Conservation (phyloP, 2,113 vertebrate genomes). For the Cheilinus undulatus region DNA sequence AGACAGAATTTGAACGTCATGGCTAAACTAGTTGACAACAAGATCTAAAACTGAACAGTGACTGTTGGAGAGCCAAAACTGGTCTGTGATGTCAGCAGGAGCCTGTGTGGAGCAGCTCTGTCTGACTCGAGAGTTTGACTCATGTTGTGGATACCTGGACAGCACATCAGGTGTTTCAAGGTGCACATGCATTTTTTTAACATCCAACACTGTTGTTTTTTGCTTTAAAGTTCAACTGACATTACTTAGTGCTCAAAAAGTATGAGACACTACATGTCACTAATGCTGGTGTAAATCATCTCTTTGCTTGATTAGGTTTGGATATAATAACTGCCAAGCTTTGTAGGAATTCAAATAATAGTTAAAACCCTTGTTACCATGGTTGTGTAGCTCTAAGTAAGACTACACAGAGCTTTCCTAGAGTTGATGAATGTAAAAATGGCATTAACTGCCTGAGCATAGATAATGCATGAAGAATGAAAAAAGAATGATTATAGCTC, state of each 20-base stretch:
- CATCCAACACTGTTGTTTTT: neutral
- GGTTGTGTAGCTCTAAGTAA: neutral
- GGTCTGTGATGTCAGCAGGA: slow-evolving; percentile 19
- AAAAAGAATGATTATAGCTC: slow-evolving; percentile 27
- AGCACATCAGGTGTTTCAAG: neutral
- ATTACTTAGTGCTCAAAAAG: neutral
- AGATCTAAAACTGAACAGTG: slow-evolving; percentile 32
- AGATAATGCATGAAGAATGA: slow-evolving; percentile 24
- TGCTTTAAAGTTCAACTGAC: slow-evolving; percentile 11
- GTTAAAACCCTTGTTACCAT: slow-evolving; percentile 6
- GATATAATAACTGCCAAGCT: no score
- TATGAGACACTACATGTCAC: neutral
- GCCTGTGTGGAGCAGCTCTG: slow-evolving; percentile 6
- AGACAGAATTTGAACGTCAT: slow-evolving; percentile 6
- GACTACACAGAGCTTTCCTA: slow-evolving; percentile 26
- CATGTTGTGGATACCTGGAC: neutral
- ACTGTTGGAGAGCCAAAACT: slow-evolving; percentile 16
- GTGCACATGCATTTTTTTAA: neutral
- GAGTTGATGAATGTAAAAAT: slow-evolving; percentile 42
- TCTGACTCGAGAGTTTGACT: slow-evolving; percentile 3
- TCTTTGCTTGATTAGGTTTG: no score
- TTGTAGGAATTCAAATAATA: slow-evolving; percentile 12
- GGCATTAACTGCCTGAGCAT: slow-evolving; percentile 1
- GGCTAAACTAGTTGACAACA: slow-evolving; percentile 5
- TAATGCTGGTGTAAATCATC: slow-evolving; percentile 14